These are phyloP conservation scores for Masticophis lateralis DNA, from an alignment of 2,797 vertebrate species.

Conservation along the genomic window DNA sequence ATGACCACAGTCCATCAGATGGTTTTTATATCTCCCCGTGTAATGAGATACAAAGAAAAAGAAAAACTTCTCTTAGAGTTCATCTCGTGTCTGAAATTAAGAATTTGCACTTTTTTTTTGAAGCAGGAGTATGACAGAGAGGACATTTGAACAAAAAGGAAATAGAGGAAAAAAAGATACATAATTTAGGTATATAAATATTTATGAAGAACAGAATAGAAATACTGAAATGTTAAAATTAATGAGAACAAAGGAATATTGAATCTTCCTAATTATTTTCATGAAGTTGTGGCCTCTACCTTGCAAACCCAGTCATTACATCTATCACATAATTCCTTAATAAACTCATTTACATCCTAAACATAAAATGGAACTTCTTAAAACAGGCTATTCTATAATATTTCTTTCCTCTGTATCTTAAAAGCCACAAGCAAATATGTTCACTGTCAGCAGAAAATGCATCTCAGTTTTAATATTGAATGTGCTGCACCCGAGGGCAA, in stretches of 20 bases:
- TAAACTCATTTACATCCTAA: not conserved
- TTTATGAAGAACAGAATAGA: not conserved
- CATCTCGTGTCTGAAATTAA: not conserved
- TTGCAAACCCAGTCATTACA: accelerated
- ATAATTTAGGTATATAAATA: not conserved
- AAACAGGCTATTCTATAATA: accelerated
- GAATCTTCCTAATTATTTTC: not conserved
- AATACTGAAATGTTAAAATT: not conserved
- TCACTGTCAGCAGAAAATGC: slow-evolving; percentile 13
- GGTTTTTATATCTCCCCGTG: accelerated
- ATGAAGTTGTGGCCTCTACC: not conserved
- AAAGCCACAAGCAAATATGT: not conserved
- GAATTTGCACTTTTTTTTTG: not conserved
- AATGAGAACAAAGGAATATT: not conserved
- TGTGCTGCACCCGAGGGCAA: slow-evolving; percentile 33
- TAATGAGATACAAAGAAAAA: not conserved
- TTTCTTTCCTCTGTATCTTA: not conserved
- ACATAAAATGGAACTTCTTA: not conserved
- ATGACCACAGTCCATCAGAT: not conserved
- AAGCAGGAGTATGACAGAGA: not conserved
- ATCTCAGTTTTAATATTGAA: slow-evolving; percentile 41
- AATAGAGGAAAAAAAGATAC: not conserved
- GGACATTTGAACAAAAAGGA: not conserved
- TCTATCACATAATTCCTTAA: not conserved
- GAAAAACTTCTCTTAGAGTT: not conserved